Conservation (phyloP, 1,140 invertebrate species). For the Thrips palmi region DNA sequence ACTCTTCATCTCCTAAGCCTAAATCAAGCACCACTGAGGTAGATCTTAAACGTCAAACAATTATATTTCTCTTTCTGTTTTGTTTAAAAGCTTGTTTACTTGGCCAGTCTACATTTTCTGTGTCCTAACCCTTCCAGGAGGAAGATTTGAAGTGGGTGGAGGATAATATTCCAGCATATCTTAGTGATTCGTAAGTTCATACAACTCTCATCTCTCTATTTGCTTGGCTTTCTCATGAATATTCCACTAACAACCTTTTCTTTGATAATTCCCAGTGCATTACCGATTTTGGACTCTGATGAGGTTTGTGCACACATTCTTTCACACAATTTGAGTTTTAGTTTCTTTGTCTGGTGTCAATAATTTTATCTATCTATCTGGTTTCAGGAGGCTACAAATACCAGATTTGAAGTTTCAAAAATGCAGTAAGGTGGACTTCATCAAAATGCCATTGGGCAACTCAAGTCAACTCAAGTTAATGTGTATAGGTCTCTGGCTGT, state of each 20-base stretch:
- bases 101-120: conserved; percentile 21
- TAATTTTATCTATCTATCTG: conserved; percentile 12
- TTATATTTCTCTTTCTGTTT: neutral
- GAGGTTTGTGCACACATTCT: conserved; percentile 29
- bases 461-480: too few relatives aligned
- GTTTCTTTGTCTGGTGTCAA: neutral
- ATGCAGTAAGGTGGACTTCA: too few relatives aligned
- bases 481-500: too few relatives aligned
- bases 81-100: conserved; percentile 7
- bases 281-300: conserved; percentile 73
- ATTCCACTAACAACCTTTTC: conserved; percentile 10
- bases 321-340: conserved; percentile 1
- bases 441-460: too few relatives aligned
- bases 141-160: conserved; percentile 83
- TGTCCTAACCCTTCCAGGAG: conserved; percentile 44
- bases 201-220: conserved; percentile 7
- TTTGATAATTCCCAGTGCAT: conserved; percentile 29
- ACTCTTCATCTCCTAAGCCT: conserved; percentile 16
- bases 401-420: conserved; percentile 79
- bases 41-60: conserved; percentile 12
- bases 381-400: conserved; percentile 60
- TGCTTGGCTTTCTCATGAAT: conserved; percentile 6
- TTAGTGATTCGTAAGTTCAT: conserved; percentile 41
- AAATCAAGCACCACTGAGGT: conserved; percentile 15
- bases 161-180: conserved; percentile 67